Percentiles rank a stretch among this genome's conserved stretches.
phyloP scores from a whole-genome alignment of 1,140 invertebrate species.

The Babylonia areolata region DNA sequence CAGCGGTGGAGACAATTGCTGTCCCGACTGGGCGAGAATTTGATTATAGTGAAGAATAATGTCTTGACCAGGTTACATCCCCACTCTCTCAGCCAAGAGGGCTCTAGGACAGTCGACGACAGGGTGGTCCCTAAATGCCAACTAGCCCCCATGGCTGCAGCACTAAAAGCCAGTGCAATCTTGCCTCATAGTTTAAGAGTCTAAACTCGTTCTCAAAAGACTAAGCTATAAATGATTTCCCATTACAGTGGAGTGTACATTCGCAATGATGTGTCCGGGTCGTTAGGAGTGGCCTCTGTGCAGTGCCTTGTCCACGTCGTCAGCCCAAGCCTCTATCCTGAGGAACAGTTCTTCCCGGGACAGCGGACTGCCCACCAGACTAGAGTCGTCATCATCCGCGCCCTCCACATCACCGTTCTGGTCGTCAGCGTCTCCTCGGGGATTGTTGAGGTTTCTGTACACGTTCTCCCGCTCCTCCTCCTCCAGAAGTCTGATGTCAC shows the following conservation, averaged over 20 bases:
- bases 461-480: constrained; percentile 61
- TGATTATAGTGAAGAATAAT: too few species aligned
- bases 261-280: too few species aligned
- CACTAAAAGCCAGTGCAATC: background rate
- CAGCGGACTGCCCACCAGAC: constrained; percentile 55
- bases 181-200: background rate
- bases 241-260: background rate
- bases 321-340: constrained; percentile 61
- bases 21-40: too few species aligned
- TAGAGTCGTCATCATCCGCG: constrained; percentile 53
- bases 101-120: too few species aligned
- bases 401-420: constrained; percentile 46
- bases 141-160: too few species aligned
- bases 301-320: constrained; percentile 52
- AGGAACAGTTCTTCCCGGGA: constrained; percentile 59
- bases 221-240: background rate
- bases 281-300: background rate
- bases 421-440: constrained; percentile 35
- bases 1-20: too few species aligned
- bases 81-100: too few species aligned
- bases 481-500: constrained; percentile 62
- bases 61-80: too few species aligned
- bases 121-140: too few species aligned
- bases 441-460: constrained; percentile 38
- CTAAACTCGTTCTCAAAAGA: too few species aligned